phyloP scores from a whole-genome alignment of 1,140 invertebrate species.

The Diorhabda carinulata region DNA sequence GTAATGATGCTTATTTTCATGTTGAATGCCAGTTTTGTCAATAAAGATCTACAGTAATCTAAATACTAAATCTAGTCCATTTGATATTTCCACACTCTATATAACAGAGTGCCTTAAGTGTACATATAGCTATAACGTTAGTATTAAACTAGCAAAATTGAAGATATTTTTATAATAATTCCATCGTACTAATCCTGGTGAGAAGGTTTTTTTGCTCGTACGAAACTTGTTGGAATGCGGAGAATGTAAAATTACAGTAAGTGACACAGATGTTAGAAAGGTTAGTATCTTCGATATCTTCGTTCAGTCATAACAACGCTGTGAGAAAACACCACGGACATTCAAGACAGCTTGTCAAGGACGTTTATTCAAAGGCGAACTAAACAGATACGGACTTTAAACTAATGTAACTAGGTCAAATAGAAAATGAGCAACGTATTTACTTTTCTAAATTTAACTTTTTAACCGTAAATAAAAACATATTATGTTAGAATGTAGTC shows the following conservation, averaged over 20 bases:
- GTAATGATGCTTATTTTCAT: too few species aligned
- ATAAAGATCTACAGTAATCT: too few species aligned
- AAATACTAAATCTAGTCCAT: too few species aligned
- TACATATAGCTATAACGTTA: background rate
- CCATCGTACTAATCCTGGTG: background rate
- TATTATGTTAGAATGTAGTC: too few species aligned
- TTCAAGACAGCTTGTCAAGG: slow-evolving; percentile 4
- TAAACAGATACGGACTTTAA: background rate
- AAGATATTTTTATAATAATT: background rate
- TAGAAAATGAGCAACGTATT: too few species aligned
- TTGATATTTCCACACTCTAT: background rate
- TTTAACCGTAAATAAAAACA: too few species aligned
- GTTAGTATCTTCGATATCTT: slow-evolving; percentile 19
- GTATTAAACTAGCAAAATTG: background rate
- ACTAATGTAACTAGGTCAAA: too few species aligned
- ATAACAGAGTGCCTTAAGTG: background rate
- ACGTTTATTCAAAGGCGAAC: background rate
- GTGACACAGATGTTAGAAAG: slow-evolving; percentile 23
- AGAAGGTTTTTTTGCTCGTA: background rate
- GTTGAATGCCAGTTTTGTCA: too few species aligned
- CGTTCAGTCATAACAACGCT: background rate
- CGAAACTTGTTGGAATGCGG: slow-evolving; percentile 12
- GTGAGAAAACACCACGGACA: background rate
- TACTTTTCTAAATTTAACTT: too few species aligned
- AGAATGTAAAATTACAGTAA: slow-evolving; percentile 22